phyloP scores from a whole-genome alignment of 2,113 vertebrate genomes.

The Grantiella picta region DNA sequence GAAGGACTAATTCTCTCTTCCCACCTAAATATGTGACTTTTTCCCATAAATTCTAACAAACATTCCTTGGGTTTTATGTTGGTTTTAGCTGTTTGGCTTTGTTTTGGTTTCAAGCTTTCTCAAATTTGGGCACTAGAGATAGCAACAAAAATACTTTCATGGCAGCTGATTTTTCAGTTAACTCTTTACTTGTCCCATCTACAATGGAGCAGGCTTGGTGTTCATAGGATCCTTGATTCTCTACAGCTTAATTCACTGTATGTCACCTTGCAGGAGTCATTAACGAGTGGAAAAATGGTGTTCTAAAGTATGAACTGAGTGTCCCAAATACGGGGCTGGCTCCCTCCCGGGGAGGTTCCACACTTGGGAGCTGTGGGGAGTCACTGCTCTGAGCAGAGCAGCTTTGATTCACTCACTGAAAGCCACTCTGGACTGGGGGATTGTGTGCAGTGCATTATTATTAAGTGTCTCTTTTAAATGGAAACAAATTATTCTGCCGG shows the following conservation, averaged over 20 bases:
- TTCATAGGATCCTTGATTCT: not conserved
- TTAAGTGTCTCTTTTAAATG: not conserved
- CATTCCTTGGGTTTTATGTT: not conserved
- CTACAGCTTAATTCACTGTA: not conserved
- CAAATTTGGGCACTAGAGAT: not conserved
- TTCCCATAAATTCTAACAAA: not conserved
- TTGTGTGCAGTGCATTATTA: not conserved
- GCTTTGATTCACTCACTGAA: not conserved
- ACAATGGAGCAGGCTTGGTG: not conserved
- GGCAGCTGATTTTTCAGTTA: not conserved
- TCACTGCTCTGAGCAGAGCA: not conserved
- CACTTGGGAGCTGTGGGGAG: not conserved
- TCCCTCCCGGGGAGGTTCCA: not conserved
- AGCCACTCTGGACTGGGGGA: not conserved
- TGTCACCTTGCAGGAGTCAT: not conserved
- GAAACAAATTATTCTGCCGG: not conserved
- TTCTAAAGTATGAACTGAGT: not conserved
- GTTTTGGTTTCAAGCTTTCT: not conserved
- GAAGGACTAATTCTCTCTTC: not conserved
- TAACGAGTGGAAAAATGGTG: not conserved
- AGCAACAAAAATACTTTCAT: not conserved
- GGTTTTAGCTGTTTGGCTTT: not conserved
- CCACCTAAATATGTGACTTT: not conserved
- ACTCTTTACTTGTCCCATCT: not conserved
- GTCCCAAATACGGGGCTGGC: not conserved